Conservation (phyloP, 2,888 invertebrate species). For the Pollenia labialis region DNA sequence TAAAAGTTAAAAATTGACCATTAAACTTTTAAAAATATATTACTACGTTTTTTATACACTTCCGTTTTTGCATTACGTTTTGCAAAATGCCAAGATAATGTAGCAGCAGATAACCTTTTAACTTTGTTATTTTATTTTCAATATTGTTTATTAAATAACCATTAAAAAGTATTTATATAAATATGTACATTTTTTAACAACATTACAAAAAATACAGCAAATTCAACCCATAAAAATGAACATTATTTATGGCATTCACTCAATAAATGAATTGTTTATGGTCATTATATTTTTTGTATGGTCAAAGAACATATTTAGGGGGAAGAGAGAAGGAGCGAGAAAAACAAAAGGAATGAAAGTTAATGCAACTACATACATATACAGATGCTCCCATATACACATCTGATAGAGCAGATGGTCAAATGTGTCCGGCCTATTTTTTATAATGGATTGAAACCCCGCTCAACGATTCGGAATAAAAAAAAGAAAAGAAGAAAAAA, state of each 20-base stretch:
- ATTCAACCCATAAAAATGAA: constrained; percentile 19
- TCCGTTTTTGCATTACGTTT: neutral
- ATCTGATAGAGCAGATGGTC: constrained; percentile 43
- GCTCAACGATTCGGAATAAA: neutral
- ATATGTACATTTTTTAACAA: constrained; percentile 21
- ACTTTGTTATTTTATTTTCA: constrained; percentile 27
- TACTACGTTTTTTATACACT: neutral
- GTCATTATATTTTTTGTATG: neutral
- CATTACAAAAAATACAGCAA: constrained; percentile 11
- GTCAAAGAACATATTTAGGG: neutral
- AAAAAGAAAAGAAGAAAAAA: constrained; percentile 27
- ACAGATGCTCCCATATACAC: constrained; percentile 8
- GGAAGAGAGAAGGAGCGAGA: neutral
- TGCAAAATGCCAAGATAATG: neutral
- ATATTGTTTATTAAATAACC: constrained; percentile 30
- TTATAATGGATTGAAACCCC: constrained; percentile 20
- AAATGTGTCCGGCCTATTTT: constrained; percentile 37
- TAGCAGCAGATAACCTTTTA: constrained; percentile 15
- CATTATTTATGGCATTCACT: constrained; percentile 55
- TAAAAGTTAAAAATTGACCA: too few species aligned
- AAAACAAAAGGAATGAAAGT: neutral
- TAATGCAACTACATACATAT: neutral
- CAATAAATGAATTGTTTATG: constrained; percentile 39
- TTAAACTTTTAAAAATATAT: too few species aligned
- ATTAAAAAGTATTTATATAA: constrained; percentile 20